Conservation (phyloP, 2,797 vertebrate species). For the Hyperoplus lanceolatus region DNA sequence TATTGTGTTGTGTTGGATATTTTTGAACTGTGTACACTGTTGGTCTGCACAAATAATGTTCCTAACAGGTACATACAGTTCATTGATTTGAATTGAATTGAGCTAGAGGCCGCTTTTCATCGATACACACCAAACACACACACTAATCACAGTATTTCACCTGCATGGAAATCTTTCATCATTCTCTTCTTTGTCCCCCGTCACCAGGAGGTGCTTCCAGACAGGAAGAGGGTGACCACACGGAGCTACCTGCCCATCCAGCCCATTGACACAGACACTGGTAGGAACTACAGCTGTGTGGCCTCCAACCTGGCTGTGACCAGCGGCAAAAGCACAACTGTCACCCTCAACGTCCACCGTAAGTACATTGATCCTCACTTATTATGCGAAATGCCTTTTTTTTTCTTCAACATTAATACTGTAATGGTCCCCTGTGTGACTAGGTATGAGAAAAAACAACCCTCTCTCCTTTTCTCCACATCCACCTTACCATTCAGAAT, state of each 20-base stretch:
- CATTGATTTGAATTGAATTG: too few species aligned
- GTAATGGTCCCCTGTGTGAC: too few species aligned
- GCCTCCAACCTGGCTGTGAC: slow-evolving; percentile 89
- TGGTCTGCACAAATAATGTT: too few species aligned
- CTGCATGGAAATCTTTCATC: background rate
- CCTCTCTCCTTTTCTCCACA: too few species aligned
- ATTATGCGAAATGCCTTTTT: too few species aligned
- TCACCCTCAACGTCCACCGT: slow-evolving; percentile 96
- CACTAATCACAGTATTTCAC: background rate
- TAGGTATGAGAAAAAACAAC: too few species aligned
- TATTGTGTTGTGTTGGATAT: too few species aligned
- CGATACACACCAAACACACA: background rate
- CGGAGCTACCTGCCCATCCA: slow-evolving; percentile 91
- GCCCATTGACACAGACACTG: slow-evolving; percentile 92
- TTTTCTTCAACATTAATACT: too few species aligned
- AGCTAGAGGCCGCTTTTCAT: too few species aligned
- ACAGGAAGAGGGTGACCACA: slow-evolving; percentile 94
- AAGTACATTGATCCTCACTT: slow-evolving; percentile 55
- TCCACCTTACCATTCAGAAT: too few species aligned
- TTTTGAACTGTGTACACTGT: too few species aligned
- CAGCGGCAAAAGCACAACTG: slow-evolving; percentile 88
- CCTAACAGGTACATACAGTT: too few species aligned
- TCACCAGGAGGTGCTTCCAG: slow-evolving; percentile 89
- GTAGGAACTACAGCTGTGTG: slow-evolving; percentile 91
- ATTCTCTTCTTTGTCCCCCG: background rate